Percentiles rank a stretch among this genome's conserved stretches.
Evolutionary conservation across 2,113 vertebrate genomes (phyloP).

Genomic region (Corydoras maculifer): DNA sequence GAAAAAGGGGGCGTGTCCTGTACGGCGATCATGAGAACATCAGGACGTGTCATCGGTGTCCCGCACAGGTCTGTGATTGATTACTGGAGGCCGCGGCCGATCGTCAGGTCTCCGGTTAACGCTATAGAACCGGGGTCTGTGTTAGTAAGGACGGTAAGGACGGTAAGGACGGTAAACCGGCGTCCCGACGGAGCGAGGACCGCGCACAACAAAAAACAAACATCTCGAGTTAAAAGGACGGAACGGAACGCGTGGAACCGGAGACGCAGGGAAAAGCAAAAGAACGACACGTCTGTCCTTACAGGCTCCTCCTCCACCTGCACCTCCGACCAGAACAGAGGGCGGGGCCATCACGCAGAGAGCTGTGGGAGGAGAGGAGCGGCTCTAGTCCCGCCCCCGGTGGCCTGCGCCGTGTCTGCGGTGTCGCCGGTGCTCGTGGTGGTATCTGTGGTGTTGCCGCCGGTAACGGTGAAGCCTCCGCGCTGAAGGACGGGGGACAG

Average conservation of each 20-base stretch:
- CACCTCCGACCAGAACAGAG: conserved; percentile 3
- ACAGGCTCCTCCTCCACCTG: conserved; percentile 8
- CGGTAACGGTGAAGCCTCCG: conserved; percentile 78
- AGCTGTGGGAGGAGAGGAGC: conserved; percentile 50
- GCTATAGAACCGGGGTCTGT: conserved; percentile 5
- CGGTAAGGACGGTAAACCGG: background rate
- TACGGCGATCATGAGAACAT: too few species aligned
- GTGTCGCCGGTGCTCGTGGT: conserved; percentile 73
- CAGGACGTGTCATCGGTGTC: too few species aligned
- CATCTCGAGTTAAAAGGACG: conserved; percentile 2
- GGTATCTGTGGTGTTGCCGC: conserved; percentile 75
- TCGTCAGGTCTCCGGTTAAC: too few species aligned
- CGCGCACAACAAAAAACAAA: background rate
- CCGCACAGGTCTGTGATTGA: too few species aligned
- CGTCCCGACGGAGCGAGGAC: background rate
- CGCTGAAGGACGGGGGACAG: conserved; percentile 56
- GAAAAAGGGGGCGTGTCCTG: too few species aligned
- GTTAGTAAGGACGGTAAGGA: conserved; percentile 5
- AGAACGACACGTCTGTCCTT: conserved; percentile 26
- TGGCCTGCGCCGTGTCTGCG: conserved; percentile 55
- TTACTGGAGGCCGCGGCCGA: too few species aligned
- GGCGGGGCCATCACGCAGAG: conserved; percentile 25
- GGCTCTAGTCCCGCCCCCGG: conserved; percentile 58
- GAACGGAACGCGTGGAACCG: background rate
- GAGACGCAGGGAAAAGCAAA: background rate